Conservation (phyloP, 2,113 vertebrate species). For the Callithrix jacchus region DNA sequence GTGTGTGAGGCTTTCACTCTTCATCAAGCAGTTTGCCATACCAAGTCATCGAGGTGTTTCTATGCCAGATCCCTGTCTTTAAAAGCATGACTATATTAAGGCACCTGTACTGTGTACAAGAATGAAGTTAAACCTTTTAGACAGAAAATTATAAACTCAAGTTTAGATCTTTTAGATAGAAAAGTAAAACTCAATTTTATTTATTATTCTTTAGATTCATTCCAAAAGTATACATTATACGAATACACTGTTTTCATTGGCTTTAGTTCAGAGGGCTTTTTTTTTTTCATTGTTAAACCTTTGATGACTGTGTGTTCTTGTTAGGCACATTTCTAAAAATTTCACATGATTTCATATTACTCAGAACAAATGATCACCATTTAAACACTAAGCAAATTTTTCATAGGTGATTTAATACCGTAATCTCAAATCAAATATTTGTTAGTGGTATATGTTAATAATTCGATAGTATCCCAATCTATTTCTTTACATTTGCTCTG, state of each 20-base stretch:
- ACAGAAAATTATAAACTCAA: neutral
- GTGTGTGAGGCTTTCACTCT: neutral
- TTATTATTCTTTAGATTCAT: neutral
- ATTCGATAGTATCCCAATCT: neutral
- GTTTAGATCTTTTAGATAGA: neutral
- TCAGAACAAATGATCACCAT: neutral
- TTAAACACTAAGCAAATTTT: slow-evolving; percentile 18
- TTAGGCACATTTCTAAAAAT: neutral
- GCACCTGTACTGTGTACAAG: neutral
- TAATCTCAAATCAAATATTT: slow-evolving; percentile 29
- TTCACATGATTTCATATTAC: neutral
- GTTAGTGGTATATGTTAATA: neutral
- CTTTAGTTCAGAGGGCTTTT: neutral
- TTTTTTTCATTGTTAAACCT: neutral
- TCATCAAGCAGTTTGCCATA: neutral
- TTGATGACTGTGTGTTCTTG: neutral
- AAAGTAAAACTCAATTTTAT: neutral
- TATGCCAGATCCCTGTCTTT: neutral
- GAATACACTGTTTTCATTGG: neutral
- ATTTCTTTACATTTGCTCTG: neutral
- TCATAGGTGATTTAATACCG: neutral
- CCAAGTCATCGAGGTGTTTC: neutral
- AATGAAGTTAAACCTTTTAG: neutral
- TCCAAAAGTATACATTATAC: neutral
- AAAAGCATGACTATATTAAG: neutral